Evolutionary conservation across 2,797 vertebrate species (phyloP), one percentile per base, ranked within the genome.

Genomic region (Streptopelia turtur): DNA sequence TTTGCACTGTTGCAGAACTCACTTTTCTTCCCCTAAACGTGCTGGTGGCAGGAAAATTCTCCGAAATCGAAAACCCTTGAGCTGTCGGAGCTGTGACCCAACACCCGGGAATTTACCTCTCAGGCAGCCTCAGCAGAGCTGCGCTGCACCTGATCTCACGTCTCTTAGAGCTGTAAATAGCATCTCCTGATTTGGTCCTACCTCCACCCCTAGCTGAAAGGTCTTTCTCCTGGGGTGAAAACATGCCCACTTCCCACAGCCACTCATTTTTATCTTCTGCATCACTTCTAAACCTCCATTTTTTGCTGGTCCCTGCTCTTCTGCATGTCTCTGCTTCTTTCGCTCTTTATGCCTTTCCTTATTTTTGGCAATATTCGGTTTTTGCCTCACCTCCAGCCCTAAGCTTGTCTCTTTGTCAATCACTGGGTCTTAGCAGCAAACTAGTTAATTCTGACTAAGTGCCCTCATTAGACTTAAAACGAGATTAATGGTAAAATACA

Each of bases 401-500:
- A 93, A 79, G 2, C 5, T n/a, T 75, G 22, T 77, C 33, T 90
- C 43, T 92, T 57, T 75, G 81, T 65, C 88, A 83, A 6, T 82
- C 64, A 84, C 13, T 11, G 20, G 1, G 12, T 47, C 13, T 59
- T 64, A 87, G 47, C 27, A 84, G 47, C 72, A 80, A 80, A 75
- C 27, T 24, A 71, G 50, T 75, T 83, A 95, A 83, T 49, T 85
- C 37, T 60, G 74, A 90, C 55, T 64, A 93, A 93, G 68, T 87
- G 91, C 47, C 23, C 69, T 95, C 64, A 68, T 87, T 78, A 90
- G 83, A 64, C 37, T 78, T 83, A 52, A 63, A 89, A 91, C 47
- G 7, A 83, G 68, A 77, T 91, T 77, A 85, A 31, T 31, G 37
- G 35, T 24, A 55, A 60, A 77, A 28, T 16, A 78, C 13, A 50